Evolutionary conservation across 2,797 vertebrate species (phyloP), one percentile per base, ranked within the genome.

Genomic region (Uromys caudimaculatus): DNA sequence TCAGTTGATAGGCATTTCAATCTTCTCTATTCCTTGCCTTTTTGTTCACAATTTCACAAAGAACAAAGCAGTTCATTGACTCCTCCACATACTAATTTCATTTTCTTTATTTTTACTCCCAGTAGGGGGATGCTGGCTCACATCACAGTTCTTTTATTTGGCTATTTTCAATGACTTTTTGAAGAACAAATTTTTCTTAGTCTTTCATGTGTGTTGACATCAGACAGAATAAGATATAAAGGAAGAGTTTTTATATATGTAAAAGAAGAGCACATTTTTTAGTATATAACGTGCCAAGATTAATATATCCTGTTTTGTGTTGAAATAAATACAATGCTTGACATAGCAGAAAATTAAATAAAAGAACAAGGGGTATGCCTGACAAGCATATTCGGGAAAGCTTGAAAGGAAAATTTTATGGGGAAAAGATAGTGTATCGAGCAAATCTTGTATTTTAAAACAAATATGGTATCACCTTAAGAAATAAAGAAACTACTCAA

Each of bases 291-390:
- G 54, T 89, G 12, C 24, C 27, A 94, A 89, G 14, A 92, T 85
- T 93, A 83, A 92, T 69, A 78, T 81, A 95, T 27, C n/a, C 6
- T 93, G 29, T 2, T 10, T 41, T 86, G 77, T 86, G 29, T 10
- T 89, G 76, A 97, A 89, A 92, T 89, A 94, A 94, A 94, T 78
- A 29, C 64, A 67, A 38, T 81, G 52, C 17, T 89, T 94, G 17
- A 62, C 32, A 93, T 29, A 76, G 16, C 41, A 93, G 56, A 96
- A 96, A 91, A 95, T 88, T 8, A 90, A 94, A 94, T 54, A 69
- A 6, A 35, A 90, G 35, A 93, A 4, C 44, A 95, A 23, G 83
- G 19, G 3, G 54, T 21, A 71, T 17, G 64, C 23, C 88, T 89
- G 35, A 92, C 47, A 97, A 90, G 56, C 4, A 75, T 9, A 89